Percentiles rank a stretch among this genome's conserved stretches.
These are phyloP conservation scores for Oasisia sp. DNA, from an alignment of 2,888 invertebrate species.

Conservation along the genomic window DNA sequence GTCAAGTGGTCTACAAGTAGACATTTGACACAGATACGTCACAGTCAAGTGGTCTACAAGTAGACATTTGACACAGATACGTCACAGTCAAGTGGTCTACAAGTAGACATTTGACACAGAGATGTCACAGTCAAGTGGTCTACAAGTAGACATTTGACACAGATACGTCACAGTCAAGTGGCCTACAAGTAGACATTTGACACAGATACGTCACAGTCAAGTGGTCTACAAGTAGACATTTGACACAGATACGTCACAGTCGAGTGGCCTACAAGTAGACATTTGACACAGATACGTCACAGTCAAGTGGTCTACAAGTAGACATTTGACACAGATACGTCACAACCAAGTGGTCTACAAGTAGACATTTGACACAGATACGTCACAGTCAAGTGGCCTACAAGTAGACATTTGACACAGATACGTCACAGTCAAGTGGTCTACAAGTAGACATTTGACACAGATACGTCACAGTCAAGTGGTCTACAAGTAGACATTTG, in stretches of 20 bases:
- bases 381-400: constrained; percentile 76
- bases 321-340: constrained; percentile 68
- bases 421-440: constrained; percentile 78
- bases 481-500: constrained; percentile 56
- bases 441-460: constrained; percentile 40
- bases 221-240: constrained; percentile 48
- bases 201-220: neutral
- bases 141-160: constrained; percentile 40
- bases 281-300: neutral
- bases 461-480: constrained; percentile 77
- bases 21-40: neutral
- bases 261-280: constrained; percentile 48
- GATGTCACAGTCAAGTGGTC: constrained; percentile 78
- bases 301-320: constrained; percentile 18
- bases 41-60: constrained; percentile 48
- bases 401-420: constrained; percentile 48
- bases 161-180: neutral
- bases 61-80: neutral
- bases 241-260: neutral
- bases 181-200: constrained; percentile 48
- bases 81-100: constrained; percentile 48
- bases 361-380: constrained; percentile 61
- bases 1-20: constrained; percentile 70
- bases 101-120: constrained; percentile 53
- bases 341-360: constrained; percentile 73